Conservation (phyloP, 2,888 invertebrate genomes). For the Tinea trinotella region DNA sequence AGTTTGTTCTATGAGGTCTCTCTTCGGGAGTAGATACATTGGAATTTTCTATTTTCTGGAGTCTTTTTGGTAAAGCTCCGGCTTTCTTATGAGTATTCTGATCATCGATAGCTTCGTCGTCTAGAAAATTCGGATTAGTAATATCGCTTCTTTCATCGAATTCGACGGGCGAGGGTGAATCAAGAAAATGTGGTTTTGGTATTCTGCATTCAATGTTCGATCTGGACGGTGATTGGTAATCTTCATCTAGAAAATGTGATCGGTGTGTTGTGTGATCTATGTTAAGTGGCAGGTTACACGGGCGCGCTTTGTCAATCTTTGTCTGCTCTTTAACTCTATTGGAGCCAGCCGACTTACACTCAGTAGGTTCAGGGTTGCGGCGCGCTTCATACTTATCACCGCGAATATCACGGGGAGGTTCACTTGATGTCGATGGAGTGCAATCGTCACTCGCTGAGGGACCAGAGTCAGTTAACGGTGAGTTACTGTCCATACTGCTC, state of each 20-base stretch:
- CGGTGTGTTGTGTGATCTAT: conserved; percentile 56
- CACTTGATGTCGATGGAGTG: conserved; percentile 61
- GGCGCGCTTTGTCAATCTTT: conserved; percentile 55
- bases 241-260: conserved; percentile 76
- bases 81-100: conserved; percentile 51
- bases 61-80: conserved; percentile 55
- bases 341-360: conserved; percentile 40
- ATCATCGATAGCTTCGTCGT: conserved; percentile 56
- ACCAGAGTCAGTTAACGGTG: conserved; percentile 66
- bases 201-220: conserved; percentile 64
- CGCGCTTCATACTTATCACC: conserved; percentile 46
- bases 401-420: conserved; percentile 41
- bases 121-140: conserved; percentile 62
- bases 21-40: conserved; percentile 48
- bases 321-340: conserved; percentile 25
- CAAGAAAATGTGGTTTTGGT: conserved; percentile 67
- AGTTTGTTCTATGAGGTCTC: conserved; percentile 53
- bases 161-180: conserved; percentile 66
- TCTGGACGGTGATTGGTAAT: conserved; percentile 71
- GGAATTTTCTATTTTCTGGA: conserved; percentile 42
- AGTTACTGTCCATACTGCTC: conserved; percentile 72
- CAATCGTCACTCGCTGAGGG: conserved; percentile 67
- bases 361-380: conserved; percentile 36
- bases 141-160: conserved; percentile 64
- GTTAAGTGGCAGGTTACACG: conserved; percentile 54